phyloP scores from a whole-genome alignment of 2,113 vertebrate species.

The Brachypodius melanocephalos region DNA sequence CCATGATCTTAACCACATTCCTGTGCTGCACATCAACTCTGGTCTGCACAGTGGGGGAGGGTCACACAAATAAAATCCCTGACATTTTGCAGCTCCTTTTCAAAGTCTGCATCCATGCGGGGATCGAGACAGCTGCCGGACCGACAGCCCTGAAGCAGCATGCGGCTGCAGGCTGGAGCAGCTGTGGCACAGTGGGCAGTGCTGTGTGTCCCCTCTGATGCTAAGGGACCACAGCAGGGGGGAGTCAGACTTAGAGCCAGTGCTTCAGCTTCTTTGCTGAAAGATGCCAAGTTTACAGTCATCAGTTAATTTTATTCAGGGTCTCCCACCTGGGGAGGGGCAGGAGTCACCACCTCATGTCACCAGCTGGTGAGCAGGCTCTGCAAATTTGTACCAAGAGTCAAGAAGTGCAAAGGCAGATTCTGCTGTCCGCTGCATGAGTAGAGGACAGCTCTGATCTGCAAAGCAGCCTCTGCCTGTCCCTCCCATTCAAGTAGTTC shows the following conservation, averaged over 20 bases:
- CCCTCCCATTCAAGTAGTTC: not conserved
- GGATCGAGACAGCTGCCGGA: not conserved
- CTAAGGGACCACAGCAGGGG: not conserved
- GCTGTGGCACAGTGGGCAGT: not conserved
- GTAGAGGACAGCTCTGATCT: not conserved
- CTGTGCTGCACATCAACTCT: not conserved
- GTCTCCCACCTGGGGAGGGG: not conserved
- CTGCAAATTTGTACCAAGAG: not conserved
- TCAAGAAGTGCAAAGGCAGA: not conserved
- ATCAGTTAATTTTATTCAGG: not conserved
- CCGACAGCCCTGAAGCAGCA: not conserved
- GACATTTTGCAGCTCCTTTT: not conserved
- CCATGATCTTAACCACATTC: not conserved
- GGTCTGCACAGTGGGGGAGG: not conserved
- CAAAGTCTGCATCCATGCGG: not conserved
- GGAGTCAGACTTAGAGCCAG: not conserved
- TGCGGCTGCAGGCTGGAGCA: not conserved
- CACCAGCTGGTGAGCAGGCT: conserved; percentile 8
- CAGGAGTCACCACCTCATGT: not conserved
- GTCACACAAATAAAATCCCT: not conserved
- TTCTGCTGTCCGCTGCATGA: fast-evolving
- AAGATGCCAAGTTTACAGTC: not conserved
- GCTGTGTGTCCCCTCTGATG: fast-evolving
- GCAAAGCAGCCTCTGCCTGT: not conserved
- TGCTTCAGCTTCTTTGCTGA: not conserved